These are phyloP conservation scores for Propsilocerus akamusi DNA, from an alignment of 1,140 invertebrate genomes.

Conservation along the genomic window DNA sequence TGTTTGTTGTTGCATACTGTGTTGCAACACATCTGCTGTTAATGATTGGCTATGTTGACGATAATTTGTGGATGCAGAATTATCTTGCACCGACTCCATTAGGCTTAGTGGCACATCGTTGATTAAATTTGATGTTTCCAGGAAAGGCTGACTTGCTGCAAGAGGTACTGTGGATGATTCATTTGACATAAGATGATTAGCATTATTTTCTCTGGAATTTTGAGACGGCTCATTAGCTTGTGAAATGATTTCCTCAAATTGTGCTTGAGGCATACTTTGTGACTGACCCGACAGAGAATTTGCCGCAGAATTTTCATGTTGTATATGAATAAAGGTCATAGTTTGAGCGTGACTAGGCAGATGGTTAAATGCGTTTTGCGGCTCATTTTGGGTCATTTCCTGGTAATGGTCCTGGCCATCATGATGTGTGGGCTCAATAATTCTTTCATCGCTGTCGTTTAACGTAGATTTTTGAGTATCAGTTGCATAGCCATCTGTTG, in stretches of 20 bases:
- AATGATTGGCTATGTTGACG: neutral
- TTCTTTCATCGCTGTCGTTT: constrained; percentile 8
- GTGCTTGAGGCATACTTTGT: constrained; percentile 32
- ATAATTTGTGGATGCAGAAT: too few species aligned
- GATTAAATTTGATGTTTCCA: neutral
- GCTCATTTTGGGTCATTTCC: constrained; percentile 6
- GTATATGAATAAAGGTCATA: constrained; percentile 29
- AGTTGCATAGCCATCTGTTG: neutral
- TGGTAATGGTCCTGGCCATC: constrained; percentile 14
- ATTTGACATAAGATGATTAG: too few species aligned
- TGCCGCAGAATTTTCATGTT: constrained; percentile 21
- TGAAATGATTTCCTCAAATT: constrained; percentile 30
- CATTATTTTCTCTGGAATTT: too few species aligned
- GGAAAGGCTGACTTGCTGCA: neutral
- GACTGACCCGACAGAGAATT: constrained; percentile 22
- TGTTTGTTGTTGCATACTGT: constrained; percentile 3
- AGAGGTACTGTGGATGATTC: too few species aligned
- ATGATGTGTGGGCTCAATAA: neutral
- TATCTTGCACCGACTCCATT: neutral
- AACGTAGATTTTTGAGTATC: neutral
- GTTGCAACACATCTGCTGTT: neutral
- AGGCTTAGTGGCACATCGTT: neutral
- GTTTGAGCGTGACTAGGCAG: constrained; percentile 22
- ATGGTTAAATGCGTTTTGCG: neutral
- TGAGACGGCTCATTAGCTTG: constrained; percentile 21